Conservation (phyloP, 2,888 invertebrate species). For the Sinotaia quadrata region DNA sequence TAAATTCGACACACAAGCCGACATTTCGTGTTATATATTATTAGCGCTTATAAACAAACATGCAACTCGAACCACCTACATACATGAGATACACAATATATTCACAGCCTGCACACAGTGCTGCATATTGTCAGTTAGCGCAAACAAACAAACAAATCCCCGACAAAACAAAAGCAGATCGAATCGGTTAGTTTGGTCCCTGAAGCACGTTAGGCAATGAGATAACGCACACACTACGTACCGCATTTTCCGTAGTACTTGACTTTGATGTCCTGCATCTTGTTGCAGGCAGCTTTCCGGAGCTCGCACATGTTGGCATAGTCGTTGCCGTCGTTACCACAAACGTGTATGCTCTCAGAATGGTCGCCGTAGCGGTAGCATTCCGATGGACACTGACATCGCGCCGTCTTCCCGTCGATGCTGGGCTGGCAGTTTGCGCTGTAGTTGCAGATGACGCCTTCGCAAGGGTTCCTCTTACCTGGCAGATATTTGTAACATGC, state of each 20-base stretch:
- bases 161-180: too few relatives aligned
- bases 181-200: too few relatives aligned
- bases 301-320: constrained; percentile 73
- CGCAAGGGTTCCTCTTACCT: constrained; percentile 83
- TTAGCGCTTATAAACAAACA: too few relatives aligned
- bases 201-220: too few relatives aligned
- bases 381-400: constrained; percentile 84
- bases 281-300: constrained; percentile 70
- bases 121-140: too few relatives aligned
- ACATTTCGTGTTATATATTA: too few relatives aligned
- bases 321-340: constrained; percentile 77
- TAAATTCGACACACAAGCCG: too few relatives aligned
- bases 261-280: constrained; percentile 70
- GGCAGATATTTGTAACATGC: constrained; percentile 76
- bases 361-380: constrained; percentile 89
- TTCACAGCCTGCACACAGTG: too few relatives aligned
- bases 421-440: constrained; percentile 80
- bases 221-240: constrained; percentile 62
- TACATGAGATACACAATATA: too few relatives aligned
- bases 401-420: constrained; percentile 81
- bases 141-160: too few relatives aligned
- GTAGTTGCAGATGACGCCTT: constrained; percentile 79
- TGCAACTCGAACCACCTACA: too few relatives aligned
- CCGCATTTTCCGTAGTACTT: constrained; percentile 75
- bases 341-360: constrained; percentile 84